These are phyloP conservation scores for Caenorhabditis virilis DNA, from an alignment of 2,888 invertebrate genomes.

Conservation along the genomic window DNA sequence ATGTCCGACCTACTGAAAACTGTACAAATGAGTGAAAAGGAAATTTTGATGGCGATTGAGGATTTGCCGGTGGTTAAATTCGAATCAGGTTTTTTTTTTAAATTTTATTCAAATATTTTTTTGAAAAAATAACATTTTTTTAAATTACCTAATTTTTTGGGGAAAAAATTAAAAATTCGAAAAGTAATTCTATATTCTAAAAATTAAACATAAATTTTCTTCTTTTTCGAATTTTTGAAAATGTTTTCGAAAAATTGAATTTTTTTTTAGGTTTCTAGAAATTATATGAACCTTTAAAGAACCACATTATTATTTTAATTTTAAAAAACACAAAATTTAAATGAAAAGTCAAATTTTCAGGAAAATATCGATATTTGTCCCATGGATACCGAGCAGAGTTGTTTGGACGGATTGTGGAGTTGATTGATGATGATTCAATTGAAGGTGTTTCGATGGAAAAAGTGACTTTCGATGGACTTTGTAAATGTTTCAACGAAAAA, in stretches of 20 bases:
- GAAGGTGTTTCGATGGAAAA: slow-evolving; percentile 12
- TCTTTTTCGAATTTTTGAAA: too few relatives aligned
- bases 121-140: too few relatives aligned
- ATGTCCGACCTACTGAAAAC: slow-evolving; percentile 14
- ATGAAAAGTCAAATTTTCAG: slow-evolving; percentile 2
- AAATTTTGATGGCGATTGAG: slow-evolving; percentile 20
- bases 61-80: slow-evolving; percentile 28
- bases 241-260: too few relatives aligned
- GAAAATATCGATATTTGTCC: slow-evolving; percentile 21
- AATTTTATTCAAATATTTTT: neutral
- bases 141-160: neutral
- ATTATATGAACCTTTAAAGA: too few relatives aligned
- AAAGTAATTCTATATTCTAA: neutral
- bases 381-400: slow-evolving; percentile 33
- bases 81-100: neutral
- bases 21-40: slow-evolving; percentile 32
- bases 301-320: neutral
- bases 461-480: slow-evolving; percentile 6
- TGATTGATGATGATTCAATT: slow-evolving; percentile 16
- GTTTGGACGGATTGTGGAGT: slow-evolving; percentile 16
- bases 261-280: too few relatives aligned
- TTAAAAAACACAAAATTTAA: neutral
- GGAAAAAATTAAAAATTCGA: neutral
- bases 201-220: neutral
- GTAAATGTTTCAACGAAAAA: slow-evolving; percentile 10